These are phyloP conservation scores for Acrocephalus arundinaceus DNA, from an alignment of 2,113 vertebrate genomes.

Conservation along the genomic window DNA sequence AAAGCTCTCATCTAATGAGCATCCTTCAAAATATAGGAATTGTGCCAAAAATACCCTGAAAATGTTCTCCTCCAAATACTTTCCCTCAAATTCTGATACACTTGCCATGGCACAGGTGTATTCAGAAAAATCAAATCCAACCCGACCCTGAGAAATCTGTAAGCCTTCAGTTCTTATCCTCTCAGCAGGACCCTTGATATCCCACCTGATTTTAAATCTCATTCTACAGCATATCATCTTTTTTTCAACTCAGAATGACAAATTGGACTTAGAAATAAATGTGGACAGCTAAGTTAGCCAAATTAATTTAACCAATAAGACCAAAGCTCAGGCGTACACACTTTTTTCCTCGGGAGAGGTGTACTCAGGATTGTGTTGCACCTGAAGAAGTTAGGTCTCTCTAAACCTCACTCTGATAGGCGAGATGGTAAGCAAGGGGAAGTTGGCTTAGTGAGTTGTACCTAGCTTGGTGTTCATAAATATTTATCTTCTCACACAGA, in stretches of 20 bases:
- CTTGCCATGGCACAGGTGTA: background rate
- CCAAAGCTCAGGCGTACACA: background rate
- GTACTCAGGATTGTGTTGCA: background rate
- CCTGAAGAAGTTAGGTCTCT: background rate
- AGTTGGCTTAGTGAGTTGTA: background rate
- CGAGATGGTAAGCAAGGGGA: background rate
- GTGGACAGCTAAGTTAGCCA: background rate
- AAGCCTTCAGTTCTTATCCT: background rate
- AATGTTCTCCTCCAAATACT: background rate
- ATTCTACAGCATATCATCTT: background rate
- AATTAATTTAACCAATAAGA: background rate
- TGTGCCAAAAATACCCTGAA: background rate
- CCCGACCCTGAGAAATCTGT: background rate
- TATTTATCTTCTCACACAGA: background rate
- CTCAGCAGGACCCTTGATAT: background rate
- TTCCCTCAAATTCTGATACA: background rate
- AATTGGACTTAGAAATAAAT: background rate
- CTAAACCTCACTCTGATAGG: background rate
- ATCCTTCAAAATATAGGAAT: background rate
- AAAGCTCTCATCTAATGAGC: background rate
- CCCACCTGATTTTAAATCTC: background rate
- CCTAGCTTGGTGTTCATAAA: background rate
- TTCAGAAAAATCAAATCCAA: background rate
- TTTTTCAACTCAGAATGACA: background rate
- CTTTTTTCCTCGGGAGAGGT: background rate